Conservation (phyloP, 1,140 invertebrate genomes). For the Drosophila guanche region DNA sequence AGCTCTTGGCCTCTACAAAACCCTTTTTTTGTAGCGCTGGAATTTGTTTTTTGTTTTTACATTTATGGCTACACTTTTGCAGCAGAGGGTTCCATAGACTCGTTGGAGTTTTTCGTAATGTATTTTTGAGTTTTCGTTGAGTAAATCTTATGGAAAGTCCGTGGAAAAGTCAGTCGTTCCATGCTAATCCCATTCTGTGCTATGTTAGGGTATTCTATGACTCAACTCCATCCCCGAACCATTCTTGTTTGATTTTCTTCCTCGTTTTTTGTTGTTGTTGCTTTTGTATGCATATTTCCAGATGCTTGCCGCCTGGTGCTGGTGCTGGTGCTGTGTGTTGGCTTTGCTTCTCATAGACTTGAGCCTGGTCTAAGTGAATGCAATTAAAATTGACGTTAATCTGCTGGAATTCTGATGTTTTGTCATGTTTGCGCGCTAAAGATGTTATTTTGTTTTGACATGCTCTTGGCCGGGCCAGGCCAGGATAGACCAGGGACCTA, state of each 20-base stretch:
- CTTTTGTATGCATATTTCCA: constrained; percentile 70
- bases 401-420: constrained; percentile 82
- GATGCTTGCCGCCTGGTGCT: constrained; percentile 25
- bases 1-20: constrained; percentile 32
- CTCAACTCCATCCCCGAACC: constrained; percentile 4
- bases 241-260: constrained; percentile 14
- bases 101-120: constrained; percentile 6
- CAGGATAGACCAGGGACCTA: constrained; percentile 35
- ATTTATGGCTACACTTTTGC: constrained; percentile 49
- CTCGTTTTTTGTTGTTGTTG: constrained; percentile 12
- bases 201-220: constrained; percentile 27
- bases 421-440: constrained; percentile 82
- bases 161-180: background rate
- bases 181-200: background rate
- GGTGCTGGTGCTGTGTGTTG: constrained; percentile 6
- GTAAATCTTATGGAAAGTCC: background rate
- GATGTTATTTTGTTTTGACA: constrained; percentile 82
- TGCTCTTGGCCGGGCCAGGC: constrained; percentile 66
- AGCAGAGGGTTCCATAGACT: constrained; percentile 34
- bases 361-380: constrained; percentile 73
- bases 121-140: background rate
- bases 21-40: constrained; percentile 68
- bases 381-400: constrained; percentile 83
- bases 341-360: constrained; percentile 64
- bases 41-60: constrained; percentile 44